These are phyloP conservation scores for Ophion ellenae DNA, from an alignment of 2,888 invertebrate species.

Conservation along the genomic window DNA sequence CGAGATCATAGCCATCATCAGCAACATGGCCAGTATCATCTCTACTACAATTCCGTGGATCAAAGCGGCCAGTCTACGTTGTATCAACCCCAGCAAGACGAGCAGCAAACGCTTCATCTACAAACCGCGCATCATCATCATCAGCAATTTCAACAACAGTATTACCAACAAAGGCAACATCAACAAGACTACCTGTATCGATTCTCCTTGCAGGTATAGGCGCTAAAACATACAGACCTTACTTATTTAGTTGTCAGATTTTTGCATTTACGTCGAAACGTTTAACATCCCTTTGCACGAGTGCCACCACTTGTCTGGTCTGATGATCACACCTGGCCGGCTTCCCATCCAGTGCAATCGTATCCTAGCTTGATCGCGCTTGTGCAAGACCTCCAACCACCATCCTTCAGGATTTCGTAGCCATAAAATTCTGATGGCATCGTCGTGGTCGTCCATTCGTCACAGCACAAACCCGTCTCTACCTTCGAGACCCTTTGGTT, in stretches of 20 bases:
- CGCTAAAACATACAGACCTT: neutral
- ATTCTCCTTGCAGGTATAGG: conserved; percentile 81
- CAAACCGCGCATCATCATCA: conserved; percentile 69
- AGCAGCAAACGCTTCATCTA: conserved; percentile 61
- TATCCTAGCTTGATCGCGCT: too few species aligned
- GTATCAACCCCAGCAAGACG: conserved; percentile 65
- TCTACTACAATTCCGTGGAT: conserved; percentile 50
- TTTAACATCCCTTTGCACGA: neutral
- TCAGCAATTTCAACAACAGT: conserved; percentile 75
- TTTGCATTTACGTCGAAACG: neutral
- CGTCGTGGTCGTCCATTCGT: too few species aligned
- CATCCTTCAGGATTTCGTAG: too few species aligned
- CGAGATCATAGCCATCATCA: conserved; percentile 70
- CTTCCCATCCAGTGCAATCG: too few species aligned
- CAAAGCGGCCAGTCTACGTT: conserved; percentile 32
- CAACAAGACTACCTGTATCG: conserved; percentile 82
- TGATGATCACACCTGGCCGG: too few species aligned
- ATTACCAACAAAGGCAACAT: conserved; percentile 79
- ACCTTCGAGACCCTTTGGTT: too few species aligned
- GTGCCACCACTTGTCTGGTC: too few species aligned
- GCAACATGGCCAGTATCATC: conserved; percentile 55
- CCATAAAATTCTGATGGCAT: too few species aligned
- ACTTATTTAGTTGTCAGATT: neutral
- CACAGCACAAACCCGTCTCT: too few species aligned
- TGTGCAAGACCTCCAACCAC: too few species aligned